These are phyloP conservation scores for Lepidochitona cinerea DNA, from an alignment of 2,888 invertebrate species.

Conservation along the genomic window DNA sequence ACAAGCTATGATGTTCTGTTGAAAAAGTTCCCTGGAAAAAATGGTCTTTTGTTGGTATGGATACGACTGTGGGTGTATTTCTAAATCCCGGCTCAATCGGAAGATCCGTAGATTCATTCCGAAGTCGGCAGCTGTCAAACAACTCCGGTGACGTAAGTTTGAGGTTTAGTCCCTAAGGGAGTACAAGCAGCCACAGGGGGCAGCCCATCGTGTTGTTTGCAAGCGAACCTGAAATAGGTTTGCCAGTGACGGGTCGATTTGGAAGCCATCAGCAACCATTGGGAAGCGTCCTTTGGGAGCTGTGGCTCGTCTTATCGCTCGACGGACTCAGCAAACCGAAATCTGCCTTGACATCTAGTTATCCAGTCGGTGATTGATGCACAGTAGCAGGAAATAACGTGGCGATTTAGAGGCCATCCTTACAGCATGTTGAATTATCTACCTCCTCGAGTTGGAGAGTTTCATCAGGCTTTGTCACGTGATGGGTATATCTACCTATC, in stretches of 20 bases:
- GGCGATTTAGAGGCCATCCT: background rate
- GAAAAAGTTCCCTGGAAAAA: too few relatives aligned
- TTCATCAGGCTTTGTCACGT: background rate
- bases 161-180: background rate
- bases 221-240: background rate
- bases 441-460: background rate
- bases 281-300: background rate
- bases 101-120: too few relatives aligned
- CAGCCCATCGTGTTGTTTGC: background rate
- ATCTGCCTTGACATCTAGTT: slow-evolving; percentile 3
- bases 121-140: background rate
- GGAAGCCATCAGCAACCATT: background rate
- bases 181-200: background rate
- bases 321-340: background rate
- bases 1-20: too few relatives aligned
- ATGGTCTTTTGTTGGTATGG: too few relatives aligned
- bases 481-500: too few relatives aligned
- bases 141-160: background rate
- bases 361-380: slow-evolving; percentile 4
- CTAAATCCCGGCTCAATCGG: too few relatives aligned
- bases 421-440: background rate
- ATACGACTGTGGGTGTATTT: too few relatives aligned
- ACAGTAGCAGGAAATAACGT: background rate
- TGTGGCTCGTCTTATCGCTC: background rate
- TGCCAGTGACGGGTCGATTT: background rate